Percentiles rank a stretch among this genome's conserved stretches.
Conservation (phyloP, 2,888 invertebrate genomes). For the Drosophila buzzatii region DNA sequence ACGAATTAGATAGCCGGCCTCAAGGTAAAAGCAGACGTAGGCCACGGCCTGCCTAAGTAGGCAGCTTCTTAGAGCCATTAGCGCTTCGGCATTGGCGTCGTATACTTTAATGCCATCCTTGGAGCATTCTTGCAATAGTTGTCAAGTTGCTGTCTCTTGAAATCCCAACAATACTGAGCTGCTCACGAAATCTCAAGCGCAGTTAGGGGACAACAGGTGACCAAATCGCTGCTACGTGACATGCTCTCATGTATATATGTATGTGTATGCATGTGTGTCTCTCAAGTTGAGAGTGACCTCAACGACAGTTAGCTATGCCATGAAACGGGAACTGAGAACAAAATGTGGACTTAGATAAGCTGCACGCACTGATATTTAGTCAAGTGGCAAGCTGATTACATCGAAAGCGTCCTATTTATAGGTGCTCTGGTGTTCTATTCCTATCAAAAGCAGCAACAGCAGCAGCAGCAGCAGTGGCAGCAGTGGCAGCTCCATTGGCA, state of each 20-base stretch:
- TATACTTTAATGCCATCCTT: neutral
- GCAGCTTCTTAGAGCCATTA: neutral
- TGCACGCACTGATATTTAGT: conserved; percentile 16
- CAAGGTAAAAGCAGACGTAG: neutral
- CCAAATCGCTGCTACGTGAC: conserved; percentile 61
- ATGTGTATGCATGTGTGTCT: neutral
- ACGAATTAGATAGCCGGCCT: neutral
- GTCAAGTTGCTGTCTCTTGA: too few relatives aligned
- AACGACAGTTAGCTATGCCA: neutral
- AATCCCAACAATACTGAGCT: conserved; percentile 20
- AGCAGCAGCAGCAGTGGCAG: neutral
- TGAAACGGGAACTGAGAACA: neutral
- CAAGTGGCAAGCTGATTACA: conserved; percentile 32
- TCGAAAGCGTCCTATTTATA: conserved; percentile 25
- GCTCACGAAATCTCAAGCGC: conserved; percentile 13
- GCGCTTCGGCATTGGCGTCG: neutral
- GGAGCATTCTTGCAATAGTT: neutral
- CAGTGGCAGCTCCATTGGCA: neutral
- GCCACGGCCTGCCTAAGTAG: neutral
- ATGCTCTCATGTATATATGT: conserved; percentile 7
- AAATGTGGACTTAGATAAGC: conserved; percentile 26
- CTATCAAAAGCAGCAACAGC: conserved; percentile 4
- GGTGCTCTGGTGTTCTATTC: conserved; percentile 19
- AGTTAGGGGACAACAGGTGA: conserved; percentile 41
- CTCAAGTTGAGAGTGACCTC: conserved; percentile 20